Evolutionary conservation across 2,113 vertebrate genomes (phyloP), one percentile per base, ranked within the genome.

Genomic region (Haplochromis burtoni): DNA sequence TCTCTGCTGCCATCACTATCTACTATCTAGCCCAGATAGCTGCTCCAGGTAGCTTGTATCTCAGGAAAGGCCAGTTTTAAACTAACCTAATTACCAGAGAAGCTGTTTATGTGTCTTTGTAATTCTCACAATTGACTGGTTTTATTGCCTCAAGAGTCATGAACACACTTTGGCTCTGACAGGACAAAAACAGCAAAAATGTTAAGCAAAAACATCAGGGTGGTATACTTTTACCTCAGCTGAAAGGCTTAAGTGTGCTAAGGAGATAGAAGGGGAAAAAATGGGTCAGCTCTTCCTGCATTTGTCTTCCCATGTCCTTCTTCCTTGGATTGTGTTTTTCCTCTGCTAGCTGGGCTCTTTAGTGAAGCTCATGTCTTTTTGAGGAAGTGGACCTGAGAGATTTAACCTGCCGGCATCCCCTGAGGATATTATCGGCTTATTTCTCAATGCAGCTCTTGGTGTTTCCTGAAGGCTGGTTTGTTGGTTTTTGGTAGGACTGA

Each of bases 251-350:
- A 88, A 82, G 49, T 85, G 45, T 80, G 85, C 80, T 35, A 81
- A 87, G 49, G 82, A 59, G 83, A 79, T 16, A 33, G 40, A 47
- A 76, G 24, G 63, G 38, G 21, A 78, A 61, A 63, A 88, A 91
- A 80, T 66, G 47, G 78, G 76, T 88, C 80, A 63, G 57, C 47
- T 87, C 86, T 92, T 92, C 91, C 90, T 94, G 89, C 59, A 81
- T 92, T 90, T 91, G 85, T 93, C 80, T 88, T 54, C 54, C 17
- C 68, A 21, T 89, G 84, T 84, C 68, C 59, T 80, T 55, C 83
- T 95, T 95, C 91, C 90, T 92, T 57, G 24, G 84, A 93, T 93
- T 89, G 90, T 94, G 73, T 93, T 88, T 89, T 47, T 59, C 53
- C 21, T 71, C 10, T 80, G 42, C 29, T 79, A 73, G n/a, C 84